Conservation (phyloP, 2,888 invertebrate genomes). For the Rutpela maculata region DNA sequence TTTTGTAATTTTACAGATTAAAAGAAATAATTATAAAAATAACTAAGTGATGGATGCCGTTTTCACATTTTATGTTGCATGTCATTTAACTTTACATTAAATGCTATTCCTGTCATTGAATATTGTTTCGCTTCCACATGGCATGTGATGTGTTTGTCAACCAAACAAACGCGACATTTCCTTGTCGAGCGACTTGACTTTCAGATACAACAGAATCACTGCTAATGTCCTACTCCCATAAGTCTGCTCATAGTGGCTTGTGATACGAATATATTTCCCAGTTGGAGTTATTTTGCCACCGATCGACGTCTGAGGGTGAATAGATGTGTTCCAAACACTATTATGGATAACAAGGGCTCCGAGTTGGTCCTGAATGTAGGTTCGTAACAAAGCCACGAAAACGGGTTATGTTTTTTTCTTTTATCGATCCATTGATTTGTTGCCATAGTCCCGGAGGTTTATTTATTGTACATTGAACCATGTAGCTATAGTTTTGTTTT, state of each 20-base stretch:
- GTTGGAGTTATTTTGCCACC: constrained; percentile 20
- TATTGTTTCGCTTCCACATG: background rate
- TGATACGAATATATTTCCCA: constrained; percentile 36
- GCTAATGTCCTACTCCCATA: constrained; percentile 23
- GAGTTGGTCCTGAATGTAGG: constrained; percentile 27
- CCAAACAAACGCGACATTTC: constrained; percentile 8
- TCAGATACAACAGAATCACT: constrained; percentile 15
- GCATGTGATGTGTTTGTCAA: background rate
- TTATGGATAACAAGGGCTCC: constrained; percentile 30
- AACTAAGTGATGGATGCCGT: too few relatives aligned
- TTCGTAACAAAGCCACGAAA: constrained; percentile 27
- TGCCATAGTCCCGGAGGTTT: constrained; percentile 11
- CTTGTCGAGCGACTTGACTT: constrained; percentile 4
- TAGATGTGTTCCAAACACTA: constrained; percentile 37
- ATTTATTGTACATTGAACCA: constrained; percentile 1
- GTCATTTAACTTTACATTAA: too few relatives aligned
- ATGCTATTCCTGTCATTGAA: background rate
- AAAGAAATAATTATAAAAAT: too few relatives aligned
- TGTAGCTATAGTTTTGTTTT: background rate
- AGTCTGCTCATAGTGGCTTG: constrained; percentile 7
- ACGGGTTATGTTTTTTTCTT: constrained; percentile 28
- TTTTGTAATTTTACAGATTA: too few relatives aligned
- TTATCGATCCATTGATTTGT: constrained; percentile 24
- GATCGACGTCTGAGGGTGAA: constrained; percentile 29
- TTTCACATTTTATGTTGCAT: too few relatives aligned